These are phyloP conservation scores for Sarcophaga subvicina DNA, from an alignment of 2,888 invertebrate genomes.

Conservation along the genomic window DNA sequence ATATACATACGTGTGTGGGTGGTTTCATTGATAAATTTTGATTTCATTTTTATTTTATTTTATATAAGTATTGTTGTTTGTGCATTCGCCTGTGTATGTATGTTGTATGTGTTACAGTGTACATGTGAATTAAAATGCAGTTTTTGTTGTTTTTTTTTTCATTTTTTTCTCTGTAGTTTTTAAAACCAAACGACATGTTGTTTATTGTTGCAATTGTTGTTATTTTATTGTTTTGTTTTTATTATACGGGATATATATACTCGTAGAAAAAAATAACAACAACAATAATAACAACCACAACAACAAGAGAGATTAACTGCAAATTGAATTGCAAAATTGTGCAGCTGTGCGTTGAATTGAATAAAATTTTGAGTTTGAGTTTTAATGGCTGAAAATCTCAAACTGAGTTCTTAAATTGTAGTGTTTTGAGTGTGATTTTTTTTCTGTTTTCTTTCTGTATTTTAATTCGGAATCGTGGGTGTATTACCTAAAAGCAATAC, in stretches of 20 bases:
- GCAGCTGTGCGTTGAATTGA: slow-evolving; percentile 75
- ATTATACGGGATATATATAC: not conserved
- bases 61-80: not conserved
- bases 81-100: not conserved
- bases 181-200: not conserved
- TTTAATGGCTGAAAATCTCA: slow-evolving; percentile 49
- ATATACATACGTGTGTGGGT: slow-evolving; percentile 72
- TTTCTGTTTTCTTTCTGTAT: not conserved
- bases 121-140: slow-evolving; percentile 4
- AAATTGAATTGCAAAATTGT: slow-evolving; percentile 77
- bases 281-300: not conserved
- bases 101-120: not conserved
- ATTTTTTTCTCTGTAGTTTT: not conserved
- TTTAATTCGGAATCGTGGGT: slow-evolving; percentile 56
- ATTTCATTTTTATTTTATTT: not conserved
- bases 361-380: slow-evolving; percentile 50
- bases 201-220: slow-evolving; percentile 46
- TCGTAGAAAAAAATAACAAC: slow-evolving; percentile 1
- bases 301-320: slow-evolving; percentile 74
- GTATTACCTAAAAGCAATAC: slow-evolving; percentile 56
- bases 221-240: slow-evolving; percentile 3
- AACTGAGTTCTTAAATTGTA: slow-evolving; percentile 52
- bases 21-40: slow-evolving; percentile 79
- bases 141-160: not conserved
- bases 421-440: slow-evolving; percentile 40